Conservation (phyloP, 2,797 vertebrate genomes). For the Vultur gryphus region DNA sequence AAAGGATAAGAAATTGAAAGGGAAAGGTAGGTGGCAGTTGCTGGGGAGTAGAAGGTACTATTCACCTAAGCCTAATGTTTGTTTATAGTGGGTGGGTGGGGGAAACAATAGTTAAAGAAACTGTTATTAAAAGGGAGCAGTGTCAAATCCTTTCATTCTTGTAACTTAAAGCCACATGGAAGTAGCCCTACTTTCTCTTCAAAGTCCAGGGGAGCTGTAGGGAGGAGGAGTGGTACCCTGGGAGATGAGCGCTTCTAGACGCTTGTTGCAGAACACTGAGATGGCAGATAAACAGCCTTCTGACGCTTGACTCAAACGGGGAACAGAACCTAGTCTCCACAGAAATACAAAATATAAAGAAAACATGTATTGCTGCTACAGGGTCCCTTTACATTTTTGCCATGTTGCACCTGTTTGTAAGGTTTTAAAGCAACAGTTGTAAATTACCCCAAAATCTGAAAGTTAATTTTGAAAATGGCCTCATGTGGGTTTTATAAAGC, state of each 20-base stretch:
- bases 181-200: slow-evolving; percentile 3
- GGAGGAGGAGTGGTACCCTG: neutral
- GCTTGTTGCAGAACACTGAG: slow-evolving; percentile 6
- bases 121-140: neutral
- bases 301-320: neutral
- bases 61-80: neutral
- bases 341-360: neutral
- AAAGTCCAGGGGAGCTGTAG: neutral
- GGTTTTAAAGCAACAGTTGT: neutral
- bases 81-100: neutral
- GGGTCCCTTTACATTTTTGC: neutral
- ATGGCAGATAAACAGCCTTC: slow-evolving; percentile 1
- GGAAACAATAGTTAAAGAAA: neutral
- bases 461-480: neutral
- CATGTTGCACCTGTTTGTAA: neutral
- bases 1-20: neutral
- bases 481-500: neutral
- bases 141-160: neutral
- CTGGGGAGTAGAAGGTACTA: neutral
- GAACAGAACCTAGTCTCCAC: neutral
- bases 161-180: neutral
- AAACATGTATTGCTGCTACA: neutral
- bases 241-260: neutral
- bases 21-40: neutral
- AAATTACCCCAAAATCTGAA: neutral